Conservation (phyloP, 92 coral and sea anemone genomes). For the Paragorgia papillata region DNA sequence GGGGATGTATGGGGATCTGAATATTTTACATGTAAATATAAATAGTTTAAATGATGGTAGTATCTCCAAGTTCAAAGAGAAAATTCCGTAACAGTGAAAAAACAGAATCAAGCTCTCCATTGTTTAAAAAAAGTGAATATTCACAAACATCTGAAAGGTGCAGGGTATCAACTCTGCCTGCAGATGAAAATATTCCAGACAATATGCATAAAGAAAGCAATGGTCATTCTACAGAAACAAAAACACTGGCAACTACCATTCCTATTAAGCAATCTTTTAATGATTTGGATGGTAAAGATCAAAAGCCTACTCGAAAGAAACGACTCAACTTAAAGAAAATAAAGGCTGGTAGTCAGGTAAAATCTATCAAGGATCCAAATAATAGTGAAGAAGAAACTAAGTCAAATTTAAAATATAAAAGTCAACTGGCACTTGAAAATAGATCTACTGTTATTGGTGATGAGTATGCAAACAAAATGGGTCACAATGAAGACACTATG, state of each 20-base stretch:
- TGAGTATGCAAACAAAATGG: neutral
- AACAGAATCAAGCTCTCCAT: neutral
- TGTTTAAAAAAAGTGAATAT: neutral
- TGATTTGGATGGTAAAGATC: neutral
- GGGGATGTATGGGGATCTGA: too few species aligned
- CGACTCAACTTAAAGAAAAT: conserved; percentile 5
- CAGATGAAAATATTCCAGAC: conserved; percentile 32
- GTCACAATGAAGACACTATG: neutral
- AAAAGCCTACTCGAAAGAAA: neutral
- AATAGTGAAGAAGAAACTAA: neutral
- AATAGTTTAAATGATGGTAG: neutral
- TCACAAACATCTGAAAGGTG: conserved; percentile 2
- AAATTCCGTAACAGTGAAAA: neutral
- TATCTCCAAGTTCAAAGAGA: conserved; percentile 3
- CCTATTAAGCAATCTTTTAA: neutral
- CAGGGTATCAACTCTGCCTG: neutral
- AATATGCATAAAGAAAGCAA: conserved; percentile 10
- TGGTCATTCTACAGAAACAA: neutral
- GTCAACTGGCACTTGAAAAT: too few species aligned
- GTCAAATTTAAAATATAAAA: neutral
- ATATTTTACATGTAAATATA: too few species aligned
- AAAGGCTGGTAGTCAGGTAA: conserved; percentile 26
- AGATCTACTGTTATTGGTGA: neutral
- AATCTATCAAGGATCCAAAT: conserved; percentile 26
- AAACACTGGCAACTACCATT: conserved; percentile 3